Conservation (phyloP, 2,888 invertebrate genomes). For the Clostera curtula region DNA sequence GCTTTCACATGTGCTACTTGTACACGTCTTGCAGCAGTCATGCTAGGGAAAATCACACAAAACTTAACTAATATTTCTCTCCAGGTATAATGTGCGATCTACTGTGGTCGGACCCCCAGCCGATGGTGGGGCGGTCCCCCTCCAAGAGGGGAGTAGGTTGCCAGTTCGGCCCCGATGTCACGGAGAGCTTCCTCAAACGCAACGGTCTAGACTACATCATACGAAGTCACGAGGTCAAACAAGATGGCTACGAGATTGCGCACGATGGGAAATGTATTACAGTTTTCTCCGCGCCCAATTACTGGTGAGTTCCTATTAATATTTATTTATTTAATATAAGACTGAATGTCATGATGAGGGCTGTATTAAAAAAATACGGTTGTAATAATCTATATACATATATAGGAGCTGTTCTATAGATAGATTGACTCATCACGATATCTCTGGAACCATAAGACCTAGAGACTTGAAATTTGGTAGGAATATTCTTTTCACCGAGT, state of each 20-base stretch:
- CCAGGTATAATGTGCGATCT: conserved; percentile 96
- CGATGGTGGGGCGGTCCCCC: conserved; percentile 88
- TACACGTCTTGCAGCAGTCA: too few relatives aligned
- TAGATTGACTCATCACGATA: too few relatives aligned
- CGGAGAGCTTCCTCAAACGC: conserved; percentile 84
- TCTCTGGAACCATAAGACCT: too few relatives aligned
- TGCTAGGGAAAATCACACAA: too few relatives aligned
- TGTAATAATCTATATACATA: too few relatives aligned
- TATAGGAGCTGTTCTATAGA: too few relatives aligned
- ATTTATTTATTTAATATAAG: not conserved
- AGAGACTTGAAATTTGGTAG: too few relatives aligned
- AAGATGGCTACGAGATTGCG: conserved; percentile 95
- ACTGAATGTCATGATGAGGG: not conserved
- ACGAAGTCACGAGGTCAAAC: conserved; percentile 98
- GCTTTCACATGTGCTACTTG: too few relatives aligned
- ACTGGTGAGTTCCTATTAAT: conserved; percentile 81
- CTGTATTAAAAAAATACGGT: too few relatives aligned
- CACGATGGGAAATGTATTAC: conserved; percentile 98
- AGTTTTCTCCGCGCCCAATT: conserved; percentile 99
- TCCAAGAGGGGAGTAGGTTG: conserved; percentile 98
- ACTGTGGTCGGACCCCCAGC: conserved; percentile 98
- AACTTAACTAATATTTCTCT: not conserved
- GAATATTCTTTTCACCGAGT: too few relatives aligned
- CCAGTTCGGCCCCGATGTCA: conserved; percentile 99
- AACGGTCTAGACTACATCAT: conserved; percentile 96